Evolutionary conservation across 2,113 vertebrate genomes (phyloP).

Genomic region (Thamnaconus septentrionalis): DNA sequence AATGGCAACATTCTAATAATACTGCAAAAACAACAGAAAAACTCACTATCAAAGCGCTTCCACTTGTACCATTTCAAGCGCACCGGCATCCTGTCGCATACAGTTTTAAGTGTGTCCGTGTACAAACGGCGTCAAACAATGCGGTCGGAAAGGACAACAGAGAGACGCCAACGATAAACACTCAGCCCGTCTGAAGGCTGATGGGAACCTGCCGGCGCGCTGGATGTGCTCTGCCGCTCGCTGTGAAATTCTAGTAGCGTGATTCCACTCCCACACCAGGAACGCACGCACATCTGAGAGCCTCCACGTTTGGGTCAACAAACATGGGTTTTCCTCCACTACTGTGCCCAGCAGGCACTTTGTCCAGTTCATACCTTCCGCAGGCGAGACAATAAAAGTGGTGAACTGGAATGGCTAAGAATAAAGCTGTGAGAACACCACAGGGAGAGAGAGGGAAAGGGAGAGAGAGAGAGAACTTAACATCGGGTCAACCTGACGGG

Average conservation of each 20-base stretch:
- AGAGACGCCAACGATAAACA: slow-evolving; percentile 61
- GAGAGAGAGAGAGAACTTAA: no score
- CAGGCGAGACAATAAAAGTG: slow-evolving; percentile 10
- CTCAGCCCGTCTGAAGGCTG: slow-evolving; percentile 38
- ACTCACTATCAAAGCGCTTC: slow-evolving; percentile 51
- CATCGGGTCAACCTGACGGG: no score
- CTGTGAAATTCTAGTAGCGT: slow-evolving; percentile 47
- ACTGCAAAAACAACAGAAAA: slow-evolving; percentile 42
- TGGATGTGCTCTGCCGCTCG: slow-evolving; percentile 32
- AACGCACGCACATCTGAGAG: slow-evolving; percentile 56
- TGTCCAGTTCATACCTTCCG: neutral
- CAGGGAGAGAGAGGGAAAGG: neutral
- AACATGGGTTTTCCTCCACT: slow-evolving; percentile 35
- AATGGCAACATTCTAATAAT: slow-evolving; percentile 54
- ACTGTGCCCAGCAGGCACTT: slow-evolving; percentile 24
- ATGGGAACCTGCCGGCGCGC: slow-evolving; percentile 56
- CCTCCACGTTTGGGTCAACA: slow-evolving; percentile 42
- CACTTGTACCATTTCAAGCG: slow-evolving; percentile 42
- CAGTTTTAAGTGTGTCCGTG: slow-evolving; percentile 28
- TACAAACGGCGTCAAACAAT: slow-evolving; percentile 60
- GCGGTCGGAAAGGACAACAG: slow-evolving; percentile 30
- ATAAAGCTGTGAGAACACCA: neutral
- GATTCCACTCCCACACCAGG: slow-evolving; percentile 47
- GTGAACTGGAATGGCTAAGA: neutral
- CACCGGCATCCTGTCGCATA: slow-evolving; percentile 51